Percentiles rank a stretch among this genome's conserved stretches.
Conservation (phyloP, 2,113 vertebrate genomes). For the Cariama cristata region DNA sequence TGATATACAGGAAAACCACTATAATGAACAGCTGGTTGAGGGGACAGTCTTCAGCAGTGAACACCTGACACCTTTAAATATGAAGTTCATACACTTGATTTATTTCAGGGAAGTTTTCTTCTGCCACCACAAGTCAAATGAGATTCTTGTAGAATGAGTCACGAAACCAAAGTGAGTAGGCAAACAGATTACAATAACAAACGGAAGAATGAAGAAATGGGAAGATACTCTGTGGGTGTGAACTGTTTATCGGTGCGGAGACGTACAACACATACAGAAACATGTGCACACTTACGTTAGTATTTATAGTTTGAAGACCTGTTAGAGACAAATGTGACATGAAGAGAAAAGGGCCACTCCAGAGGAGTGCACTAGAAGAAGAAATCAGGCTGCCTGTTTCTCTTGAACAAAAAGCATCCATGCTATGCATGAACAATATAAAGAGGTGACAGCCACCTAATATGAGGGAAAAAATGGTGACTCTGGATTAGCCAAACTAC, state of each 20-base stretch:
- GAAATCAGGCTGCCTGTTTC: not conserved
- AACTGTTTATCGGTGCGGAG: not conserved
- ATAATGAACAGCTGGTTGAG: not conserved
- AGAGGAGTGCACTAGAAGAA: not conserved
- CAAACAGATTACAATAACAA: not conserved
- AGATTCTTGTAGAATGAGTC: conserved; percentile 12
- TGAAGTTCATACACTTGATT: not conserved
- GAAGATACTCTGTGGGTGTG: not conserved
- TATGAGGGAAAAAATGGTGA: not conserved
- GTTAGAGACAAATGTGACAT: not conserved
- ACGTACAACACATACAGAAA: not conserved
- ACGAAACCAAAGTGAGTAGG: not conserved
- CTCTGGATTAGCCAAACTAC: not conserved
- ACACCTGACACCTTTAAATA: not conserved
- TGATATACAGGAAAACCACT: not conserved
- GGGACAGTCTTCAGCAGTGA: not conserved
- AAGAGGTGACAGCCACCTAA: not conserved
- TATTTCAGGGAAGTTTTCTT: not conserved
- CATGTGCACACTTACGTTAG: not conserved
- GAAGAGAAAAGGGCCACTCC: not conserved
- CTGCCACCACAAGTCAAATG: not conserved
- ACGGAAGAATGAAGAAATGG: not conserved
- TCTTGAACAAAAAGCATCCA: not conserved
- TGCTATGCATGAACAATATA: not conserved
- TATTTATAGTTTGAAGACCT: not conserved